These are phyloP conservation scores for Ptychadena robeensis DNA, from an alignment of 2,797 vertebrate species.

Conservation along the genomic window DNA sequence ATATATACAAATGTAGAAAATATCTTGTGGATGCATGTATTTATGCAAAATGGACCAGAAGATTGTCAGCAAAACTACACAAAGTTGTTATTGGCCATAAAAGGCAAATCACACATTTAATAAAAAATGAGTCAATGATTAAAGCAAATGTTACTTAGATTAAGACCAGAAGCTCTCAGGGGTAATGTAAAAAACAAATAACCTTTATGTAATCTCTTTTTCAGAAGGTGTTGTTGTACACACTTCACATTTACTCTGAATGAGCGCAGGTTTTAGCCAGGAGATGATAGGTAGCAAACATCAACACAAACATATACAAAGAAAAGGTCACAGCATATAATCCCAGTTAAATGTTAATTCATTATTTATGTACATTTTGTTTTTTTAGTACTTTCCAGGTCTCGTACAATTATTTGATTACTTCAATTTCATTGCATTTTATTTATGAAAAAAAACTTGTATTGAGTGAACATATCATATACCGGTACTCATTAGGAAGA, in stretches of 20 bases:
- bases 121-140: neutral
- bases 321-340: constrained; percentile 19
- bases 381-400: constrained; percentile 50
- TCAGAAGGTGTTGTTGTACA: constrained; percentile 36
- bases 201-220: constrained; percentile 43
- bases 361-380: constrained; percentile 29
- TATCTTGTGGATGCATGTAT: neutral
- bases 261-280: constrained; percentile 1
- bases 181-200: constrained; percentile 32
- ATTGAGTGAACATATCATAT: neutral
- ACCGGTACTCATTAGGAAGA: constrained; percentile 43
- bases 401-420: constrained; percentile 51
- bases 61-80: constrained; percentile 13
- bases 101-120: neutral
- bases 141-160: neutral
- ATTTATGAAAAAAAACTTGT: constrained; percentile 8
- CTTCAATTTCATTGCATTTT: constrained; percentile 15
- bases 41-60: neutral
- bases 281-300: constrained; percentile 41
- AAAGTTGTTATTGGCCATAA: neutral
- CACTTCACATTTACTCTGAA: constrained; percentile 43
- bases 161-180: neutral
- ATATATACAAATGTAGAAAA: neutral
- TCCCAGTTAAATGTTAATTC: constrained; percentile 14
- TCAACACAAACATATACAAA: constrained; percentile 15